Evolutionary conservation across 2,888 invertebrate genomes (phyloP).

Genomic region (Eristalis intricaria): DNA sequence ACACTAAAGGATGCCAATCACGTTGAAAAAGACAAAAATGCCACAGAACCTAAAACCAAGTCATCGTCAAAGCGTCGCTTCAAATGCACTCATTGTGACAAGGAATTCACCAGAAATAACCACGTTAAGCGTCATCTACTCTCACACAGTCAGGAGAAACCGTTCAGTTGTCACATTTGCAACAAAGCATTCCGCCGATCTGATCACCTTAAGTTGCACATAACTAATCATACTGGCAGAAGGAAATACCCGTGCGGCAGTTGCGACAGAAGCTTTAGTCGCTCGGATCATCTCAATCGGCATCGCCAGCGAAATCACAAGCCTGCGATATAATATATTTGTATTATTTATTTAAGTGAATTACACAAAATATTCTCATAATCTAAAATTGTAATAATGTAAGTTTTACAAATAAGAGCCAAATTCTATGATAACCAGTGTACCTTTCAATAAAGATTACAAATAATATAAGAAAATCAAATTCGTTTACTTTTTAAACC

Average conservation of each 20-base stretch:
- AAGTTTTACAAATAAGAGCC: no score
- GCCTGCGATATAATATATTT: constrained; percentile 72
- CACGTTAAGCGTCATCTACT: constrained; percentile 79
- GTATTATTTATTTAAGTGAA: no score
- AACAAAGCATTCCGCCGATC: constrained; percentile 82
- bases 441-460: no score
- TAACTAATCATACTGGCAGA: constrained; percentile 81
- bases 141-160: constrained; percentile 78
- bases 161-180: constrained; percentile 82
- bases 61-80: constrained; percentile 78
- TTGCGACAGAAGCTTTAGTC: constrained; percentile 76
- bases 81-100: constrained; percentile 80
- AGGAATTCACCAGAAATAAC: constrained; percentile 79
- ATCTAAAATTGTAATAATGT: no score
- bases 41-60: constrained; percentile 50
- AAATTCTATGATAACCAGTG: no score
- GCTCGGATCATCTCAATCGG: constrained; percentile 75
- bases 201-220: constrained; percentile 82
- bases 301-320: constrained; percentile 77
- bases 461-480: no score
- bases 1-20: not conserved
- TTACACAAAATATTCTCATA: no score
- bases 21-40: not conserved
- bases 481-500: no score
- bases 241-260: constrained; percentile 78